These are phyloP conservation scores for Crotalus helleri DNA, from an alignment of 2,113 vertebrate species.

Conservation along the genomic window DNA sequence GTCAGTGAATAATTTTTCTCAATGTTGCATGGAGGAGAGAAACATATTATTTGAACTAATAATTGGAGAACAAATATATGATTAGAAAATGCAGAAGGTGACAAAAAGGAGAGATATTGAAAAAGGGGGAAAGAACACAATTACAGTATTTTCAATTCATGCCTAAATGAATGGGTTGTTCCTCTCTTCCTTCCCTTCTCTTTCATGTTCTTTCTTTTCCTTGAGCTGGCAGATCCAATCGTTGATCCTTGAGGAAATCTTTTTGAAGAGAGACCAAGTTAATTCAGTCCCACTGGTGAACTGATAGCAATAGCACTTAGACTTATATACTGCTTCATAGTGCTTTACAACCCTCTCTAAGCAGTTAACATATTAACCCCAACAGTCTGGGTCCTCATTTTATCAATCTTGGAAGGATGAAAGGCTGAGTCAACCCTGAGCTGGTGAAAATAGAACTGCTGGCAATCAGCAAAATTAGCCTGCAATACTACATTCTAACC, in stretches of 20 bases:
- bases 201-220: not conserved
- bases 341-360: no score
- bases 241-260: not conserved
- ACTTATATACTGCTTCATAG: no score
- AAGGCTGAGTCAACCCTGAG: no score
- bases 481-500: no score
- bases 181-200: not conserved
- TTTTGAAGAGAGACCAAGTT: not conserved
- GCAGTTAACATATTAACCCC: no score
- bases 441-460: no score
- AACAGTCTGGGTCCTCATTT: no score
- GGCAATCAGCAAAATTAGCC: no score
- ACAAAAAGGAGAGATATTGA: not conserved
- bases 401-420: no score
- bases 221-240: not conserved
- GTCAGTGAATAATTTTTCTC: constrained; percentile 20
- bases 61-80: not conserved
- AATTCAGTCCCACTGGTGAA: not conserved
- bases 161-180: not conserved
- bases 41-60: not conserved
- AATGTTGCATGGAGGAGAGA: constrained; percentile 19
- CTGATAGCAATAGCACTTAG: no score
- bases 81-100: not conserved
- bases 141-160: not conserved
- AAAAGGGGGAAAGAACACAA: not conserved